Percentiles rank a stretch among this genome's conserved stretches.
These are phyloP conservation scores for Cephalopterus ornatus DNA, from an alignment of 2,113 vertebrate species.

Conservation along the genomic window DNA sequence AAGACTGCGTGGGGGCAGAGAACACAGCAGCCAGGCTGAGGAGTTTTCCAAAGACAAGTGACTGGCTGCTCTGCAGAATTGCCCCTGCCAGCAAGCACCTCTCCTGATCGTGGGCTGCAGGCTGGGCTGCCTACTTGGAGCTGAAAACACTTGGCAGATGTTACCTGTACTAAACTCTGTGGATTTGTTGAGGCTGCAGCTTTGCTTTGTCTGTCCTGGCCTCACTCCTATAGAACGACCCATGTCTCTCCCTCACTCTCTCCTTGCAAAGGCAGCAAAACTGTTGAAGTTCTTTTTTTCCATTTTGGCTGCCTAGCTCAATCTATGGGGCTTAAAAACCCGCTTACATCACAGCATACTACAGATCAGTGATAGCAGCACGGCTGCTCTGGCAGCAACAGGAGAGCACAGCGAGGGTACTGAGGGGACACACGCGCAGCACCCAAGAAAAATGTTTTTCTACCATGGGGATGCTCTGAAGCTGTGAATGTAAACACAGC, in stretches of 20 bases:
- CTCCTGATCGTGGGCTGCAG: accelerated
- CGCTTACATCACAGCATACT: neutral
- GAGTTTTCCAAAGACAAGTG: neutral
- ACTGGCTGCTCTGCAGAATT: neutral
- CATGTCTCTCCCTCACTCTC: neutral
- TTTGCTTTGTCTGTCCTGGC: neutral
- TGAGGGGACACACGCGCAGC: accelerated
- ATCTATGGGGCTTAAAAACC: neutral
- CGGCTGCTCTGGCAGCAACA: neutral
- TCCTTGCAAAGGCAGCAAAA: neutral
- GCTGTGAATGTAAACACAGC: neutral
- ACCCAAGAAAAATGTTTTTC: neutral
- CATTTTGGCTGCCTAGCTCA: neutral
- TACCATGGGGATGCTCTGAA: neutral
- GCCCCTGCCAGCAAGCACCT: accelerated
- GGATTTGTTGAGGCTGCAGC: neutral
- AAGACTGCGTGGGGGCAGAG: neutral
- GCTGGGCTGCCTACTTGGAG: accelerated
- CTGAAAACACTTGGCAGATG: neutral
- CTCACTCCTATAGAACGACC: neutral
- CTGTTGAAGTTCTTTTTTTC: neutral
- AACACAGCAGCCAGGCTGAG: neutral
- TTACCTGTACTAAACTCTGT: neutral
- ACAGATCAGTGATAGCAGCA: neutral
- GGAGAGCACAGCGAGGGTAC: accelerated